Evolutionary conservation across 2,888 invertebrate species (phyloP), one percentile per base, ranked within the genome.

Genomic region (Chaitophorus viminalis): DNA sequence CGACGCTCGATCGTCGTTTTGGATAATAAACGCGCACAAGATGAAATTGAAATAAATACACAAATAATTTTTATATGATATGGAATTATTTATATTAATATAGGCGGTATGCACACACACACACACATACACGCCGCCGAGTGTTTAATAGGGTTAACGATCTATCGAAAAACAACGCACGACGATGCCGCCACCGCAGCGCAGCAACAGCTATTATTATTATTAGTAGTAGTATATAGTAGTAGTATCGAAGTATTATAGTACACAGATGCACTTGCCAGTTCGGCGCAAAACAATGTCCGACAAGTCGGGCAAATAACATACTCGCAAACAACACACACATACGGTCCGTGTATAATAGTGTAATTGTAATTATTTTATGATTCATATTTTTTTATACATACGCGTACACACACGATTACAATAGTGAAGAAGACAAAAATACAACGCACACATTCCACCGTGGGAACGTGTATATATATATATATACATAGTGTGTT

Each of bases 351-450:
- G n/a, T n/a, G n/a, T n/a, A n/a, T n/a, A n/a, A n/a, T n/a, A n/a
- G 36, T 39, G 79, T 79, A 87, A 87, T 87, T 74, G 87, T 81
- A 81, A 87, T 85, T 87, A 81, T 87, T 87, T 87, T 81, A 74
- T 74, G 86, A 87, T 79, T 79, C 70, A 36, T 79, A 86, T 65
- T 14, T 46, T 29, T 14, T n/a, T 82, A 60, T 81, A 54, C 31
- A 31, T 17, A 39, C 21, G 70, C 33, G 52, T 31, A 68, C 68
- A 68, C 36, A 39, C 46, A 5, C 87, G 46, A 81, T 87, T 87
- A 81, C 81, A 81, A 87, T n/a, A n/a, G n/a, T 74, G 46, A 81
- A 81, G 65, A 87, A 81, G 81, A 81, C 81, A 65, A 81, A 87
- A 87, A 87, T 68, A 46, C 18, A 52, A 74, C 46, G 39, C 54